Evolutionary conservation across 1,140 invertebrate genomes (phyloP), one percentile per base, ranked within the genome.

Genomic region (Wiebesia pumilae): DNA sequence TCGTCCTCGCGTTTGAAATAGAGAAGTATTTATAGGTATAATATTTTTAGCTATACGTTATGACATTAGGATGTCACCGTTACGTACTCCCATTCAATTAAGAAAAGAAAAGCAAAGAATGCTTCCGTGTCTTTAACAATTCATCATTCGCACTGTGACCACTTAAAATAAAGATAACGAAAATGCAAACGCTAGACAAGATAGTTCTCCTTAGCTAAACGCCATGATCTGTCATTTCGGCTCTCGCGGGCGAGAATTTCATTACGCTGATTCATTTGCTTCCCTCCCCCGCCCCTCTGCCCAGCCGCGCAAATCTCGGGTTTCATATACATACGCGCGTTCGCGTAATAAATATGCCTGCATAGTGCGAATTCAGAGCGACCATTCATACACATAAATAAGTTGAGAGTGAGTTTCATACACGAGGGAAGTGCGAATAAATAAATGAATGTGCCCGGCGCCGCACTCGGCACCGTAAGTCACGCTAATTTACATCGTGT

Each of bases 401-500:
- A 81, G 40, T 73, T 51, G 33, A 54, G 51, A 54, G 51, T 54
- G 51, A 54, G 10, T 54, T 54, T 54, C 51, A 54, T 54, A 54
- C 19, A 19, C 19, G 43, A 40, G 65, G 27, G 21, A 27, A 7
- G 51, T 9, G 35, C 27, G 21, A 75, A 84, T 79, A 73, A 80
- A 85, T 81, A 81, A 69, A 58, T 80, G 78, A 40, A 73, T 40
- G 83, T 33, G 30, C 19, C 33, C 10, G 14, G 43, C 47, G 80
- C 27, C 35, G 43, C 12, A 33, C n/a, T 30, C 62, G 54, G 81
- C 62, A 71, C 62, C 69, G 73, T 87, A 87, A 83, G 85, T 87
- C 85, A 87, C 40, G 81, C 85, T 79, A 87, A 87, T 87, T 87
- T 87, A 79, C 81, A 58, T 78, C 54, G 69, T 81, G 79, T 62